phyloP scores from a whole-genome alignment of 1,140 invertebrate genomes.

The Brachionus angularis region DNA sequence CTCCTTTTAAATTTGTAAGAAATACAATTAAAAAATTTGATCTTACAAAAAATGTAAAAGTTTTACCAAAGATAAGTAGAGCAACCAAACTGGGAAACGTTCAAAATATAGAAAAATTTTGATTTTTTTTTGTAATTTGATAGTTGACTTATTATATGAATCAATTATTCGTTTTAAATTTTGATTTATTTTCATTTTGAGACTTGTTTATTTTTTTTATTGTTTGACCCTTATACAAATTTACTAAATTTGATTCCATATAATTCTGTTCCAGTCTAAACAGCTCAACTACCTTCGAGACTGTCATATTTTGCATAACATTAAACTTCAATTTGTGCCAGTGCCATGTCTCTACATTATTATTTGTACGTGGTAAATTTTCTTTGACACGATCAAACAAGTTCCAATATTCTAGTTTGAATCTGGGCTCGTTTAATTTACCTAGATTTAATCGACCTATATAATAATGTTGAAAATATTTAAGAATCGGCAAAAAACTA shows the following conservation, averaged over 20 bases:
- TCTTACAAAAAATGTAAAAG: no score
- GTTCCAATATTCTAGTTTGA: no score
- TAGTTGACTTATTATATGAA: not conserved
- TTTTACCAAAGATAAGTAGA: no score
- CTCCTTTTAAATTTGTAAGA: no score
- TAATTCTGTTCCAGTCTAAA: not conserved
- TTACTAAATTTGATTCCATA: not conserved
- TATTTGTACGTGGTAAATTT: not conserved
- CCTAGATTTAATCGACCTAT: no score
- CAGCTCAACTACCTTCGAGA: not conserved
- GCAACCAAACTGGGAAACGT: no score
- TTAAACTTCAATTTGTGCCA: not conserved
- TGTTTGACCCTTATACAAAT: not conserved
- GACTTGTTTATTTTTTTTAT: conserved; percentile 11
- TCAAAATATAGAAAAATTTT: no score
- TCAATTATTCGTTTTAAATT: conserved; percentile 6
- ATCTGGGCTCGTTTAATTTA: no score
- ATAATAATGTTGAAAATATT: no score
- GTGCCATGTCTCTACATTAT: not conserved
- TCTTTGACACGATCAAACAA: not conserved
- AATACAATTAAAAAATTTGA: no score
- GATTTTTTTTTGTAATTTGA: conserved; percentile 6
- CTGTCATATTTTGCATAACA: not conserved
- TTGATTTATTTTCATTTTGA: not conserved
- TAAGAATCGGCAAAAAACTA: no score